Evolutionary conservation across 2,888 invertebrate species (phyloP).

Genomic region (Trissolcus japonicus): DNA sequence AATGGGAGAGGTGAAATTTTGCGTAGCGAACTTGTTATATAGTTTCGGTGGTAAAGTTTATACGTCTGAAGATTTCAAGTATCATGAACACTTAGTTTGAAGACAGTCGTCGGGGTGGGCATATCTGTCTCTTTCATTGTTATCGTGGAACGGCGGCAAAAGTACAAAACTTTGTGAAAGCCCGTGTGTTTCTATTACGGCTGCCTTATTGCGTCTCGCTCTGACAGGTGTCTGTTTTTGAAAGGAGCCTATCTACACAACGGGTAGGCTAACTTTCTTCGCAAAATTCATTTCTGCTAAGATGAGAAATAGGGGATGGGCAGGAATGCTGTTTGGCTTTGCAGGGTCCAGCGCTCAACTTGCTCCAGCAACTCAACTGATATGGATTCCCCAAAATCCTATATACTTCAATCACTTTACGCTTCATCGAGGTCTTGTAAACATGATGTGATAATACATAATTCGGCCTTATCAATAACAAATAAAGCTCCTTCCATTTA

Average conservation of each 20-base stretch:
- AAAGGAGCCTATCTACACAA: slow-evolving; percentile 36
- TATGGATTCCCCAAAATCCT: too few relatives aligned
- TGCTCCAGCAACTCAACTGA: slow-evolving; percentile 11
- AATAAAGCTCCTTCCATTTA: too few relatives aligned
- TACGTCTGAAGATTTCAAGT: slow-evolving; percentile 46
- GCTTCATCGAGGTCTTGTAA: too few relatives aligned
- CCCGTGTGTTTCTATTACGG: slow-evolving; percentile 49
- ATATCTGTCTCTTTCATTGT: slow-evolving; percentile 46
- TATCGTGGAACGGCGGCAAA: slow-evolving; percentile 43
- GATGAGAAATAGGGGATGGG: slow-evolving; percentile 5
- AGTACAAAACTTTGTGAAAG: slow-evolving; percentile 49
- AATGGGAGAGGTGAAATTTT: slow-evolving; percentile 27
- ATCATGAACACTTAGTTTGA: slow-evolving; percentile 51
- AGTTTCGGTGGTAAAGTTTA: slow-evolving; percentile 36
- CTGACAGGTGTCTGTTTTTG: slow-evolving; percentile 52
- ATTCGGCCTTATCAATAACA: too few relatives aligned
- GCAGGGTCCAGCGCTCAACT: slow-evolving; percentile 18
- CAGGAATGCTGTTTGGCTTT: slow-evolving; percentile 7
- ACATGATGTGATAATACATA: too few relatives aligned
- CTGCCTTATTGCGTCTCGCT: slow-evolving; percentile 48
- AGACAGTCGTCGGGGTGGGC: slow-evolving; percentile 46
- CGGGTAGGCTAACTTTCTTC: slow-evolving; percentile 43
- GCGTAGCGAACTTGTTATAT: slow-evolving; percentile 24
- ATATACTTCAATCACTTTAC: too few relatives aligned
- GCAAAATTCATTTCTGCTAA: slow-evolving; percentile 39